Base-by-base conservation (phyloP, 2,113 vertebrate species). In the Tricholaema leucomelas region DNA sequence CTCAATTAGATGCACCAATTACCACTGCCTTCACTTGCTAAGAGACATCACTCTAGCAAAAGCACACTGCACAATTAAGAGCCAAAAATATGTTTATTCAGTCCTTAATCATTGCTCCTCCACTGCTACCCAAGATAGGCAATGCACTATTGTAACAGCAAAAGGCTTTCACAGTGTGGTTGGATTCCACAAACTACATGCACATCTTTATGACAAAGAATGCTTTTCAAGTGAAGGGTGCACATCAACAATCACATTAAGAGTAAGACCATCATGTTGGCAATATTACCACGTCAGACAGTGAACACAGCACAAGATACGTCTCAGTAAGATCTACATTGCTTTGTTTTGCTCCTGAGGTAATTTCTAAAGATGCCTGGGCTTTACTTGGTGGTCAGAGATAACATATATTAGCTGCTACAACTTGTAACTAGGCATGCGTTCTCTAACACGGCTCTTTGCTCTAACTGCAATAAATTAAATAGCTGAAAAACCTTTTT, bases 161-260 rank as follows among this genome's bases (percentile, higher is more conserved):
- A 4, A n/a, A 61, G 35, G 1, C 72, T 65, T 14, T 30, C 3
- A 6, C 9, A 0, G 50, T 24, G 18, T 0, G 1, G 5, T 8
- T 24, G n/a, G 5, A 18, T 48, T 66, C 60, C 71, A 60, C 64
- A 59, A 64, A 63, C 42, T 14, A 24, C 20, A 5, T 19, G 15
- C 12, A 6, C 15, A 24, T 50, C 38, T 33, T 36, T 15, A 76
- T 1, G 18, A 28, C 59, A 50, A 35, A 58, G 24, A 87, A 21
- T 0, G 0, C 7, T 40, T 38, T 65, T 12, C 71, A n/a, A 61
- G 46, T 7, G 35, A 86, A 78, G 54, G 73, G 5, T 69, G 73
- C 48, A 59, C 28, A 10, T 2, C 38, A 65, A 31, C 15, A 6
- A 1, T 20, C 3, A 1, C 6, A 0, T 1, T 11, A 35, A 33